Evolutionary conservation across 2,888 invertebrate species (phyloP).

Genomic region (Blera fallax): DNA sequence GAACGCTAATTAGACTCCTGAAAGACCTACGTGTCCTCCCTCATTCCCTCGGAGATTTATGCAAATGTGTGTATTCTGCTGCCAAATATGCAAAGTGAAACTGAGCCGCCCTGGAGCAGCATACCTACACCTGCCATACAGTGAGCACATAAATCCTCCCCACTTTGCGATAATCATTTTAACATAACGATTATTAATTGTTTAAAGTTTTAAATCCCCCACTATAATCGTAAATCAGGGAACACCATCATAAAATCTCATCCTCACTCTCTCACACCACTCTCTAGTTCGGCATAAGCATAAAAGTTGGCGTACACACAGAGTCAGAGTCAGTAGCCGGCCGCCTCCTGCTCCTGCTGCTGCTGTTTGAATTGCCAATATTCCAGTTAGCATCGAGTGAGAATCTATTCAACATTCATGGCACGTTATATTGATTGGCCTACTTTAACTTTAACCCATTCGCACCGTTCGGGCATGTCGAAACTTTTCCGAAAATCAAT

Average conservation of each 20-base stretch:
- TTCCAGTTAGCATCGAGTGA: conserved; percentile 36
- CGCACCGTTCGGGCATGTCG: conserved; percentile 66
- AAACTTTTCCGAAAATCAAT: conserved; percentile 70
- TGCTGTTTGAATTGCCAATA: conserved; percentile 50
- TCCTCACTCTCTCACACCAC: conserved; percentile 11
- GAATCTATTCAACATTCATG: conserved; percentile 61
- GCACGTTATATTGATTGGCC: conserved; percentile 72
- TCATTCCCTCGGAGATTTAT: neutral
- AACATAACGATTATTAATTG: conserved; percentile 39
- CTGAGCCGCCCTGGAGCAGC: neutral
- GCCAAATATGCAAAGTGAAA: neutral
- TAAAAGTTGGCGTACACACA: neutral
- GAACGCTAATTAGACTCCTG: neutral
- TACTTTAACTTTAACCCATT: conserved; percentile 72
- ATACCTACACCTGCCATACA: neutral
- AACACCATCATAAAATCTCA: conserved; percentile 46
- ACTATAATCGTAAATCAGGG: conserved; percentile 50
- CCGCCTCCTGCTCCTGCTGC: neutral
- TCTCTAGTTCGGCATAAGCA: neutral
- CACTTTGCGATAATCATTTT: conserved; percentile 19
- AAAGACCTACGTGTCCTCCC: neutral
- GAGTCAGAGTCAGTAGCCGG: neutral
- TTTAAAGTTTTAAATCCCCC: conserved; percentile 30
- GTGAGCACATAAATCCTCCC: neutral
- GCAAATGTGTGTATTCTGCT: neutral